These are phyloP conservation scores for Saguinus midas DNA, from an alignment of 2,113 vertebrate species.

Conservation along the genomic window DNA sequence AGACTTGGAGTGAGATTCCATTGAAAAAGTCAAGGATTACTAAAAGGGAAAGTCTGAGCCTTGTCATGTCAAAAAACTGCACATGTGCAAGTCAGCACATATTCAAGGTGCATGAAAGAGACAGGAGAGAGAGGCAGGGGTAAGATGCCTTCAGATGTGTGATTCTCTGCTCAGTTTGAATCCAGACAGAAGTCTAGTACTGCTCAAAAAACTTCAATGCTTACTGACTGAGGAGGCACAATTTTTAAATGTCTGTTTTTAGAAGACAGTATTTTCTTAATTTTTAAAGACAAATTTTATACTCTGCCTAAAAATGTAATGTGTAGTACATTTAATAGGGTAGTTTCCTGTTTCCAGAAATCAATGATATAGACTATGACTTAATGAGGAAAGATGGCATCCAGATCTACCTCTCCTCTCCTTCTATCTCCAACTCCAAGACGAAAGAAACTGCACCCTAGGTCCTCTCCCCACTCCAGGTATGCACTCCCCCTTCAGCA, in stretches of 20 bases:
- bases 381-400: not conserved
- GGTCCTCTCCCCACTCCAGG: not conserved
- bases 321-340: not conserved
- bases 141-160: not conserved
- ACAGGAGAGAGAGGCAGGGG: not conserved
- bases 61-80: not conserved
- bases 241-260: conserved; percentile 11
- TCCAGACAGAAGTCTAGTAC: not conserved
- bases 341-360: not conserved
- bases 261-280: not conserved
- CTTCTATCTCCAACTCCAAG: not conserved
- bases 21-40: not conserved
- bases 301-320: not conserved
- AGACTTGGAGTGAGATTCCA: not conserved
- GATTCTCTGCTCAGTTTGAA: not conserved
- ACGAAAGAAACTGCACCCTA: not conserved
- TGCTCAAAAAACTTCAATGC: not conserved
- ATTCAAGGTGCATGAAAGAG: not conserved
- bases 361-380: not conserved
- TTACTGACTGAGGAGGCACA: not conserved
- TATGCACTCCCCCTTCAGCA: not conserved
- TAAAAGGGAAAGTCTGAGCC: not conserved
- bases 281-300: not conserved
- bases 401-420: not conserved
- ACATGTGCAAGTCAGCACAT: not conserved